phyloP scores from a whole-genome alignment of 2,888 invertebrate genomes.

The Esperia sulphurella region DNA sequence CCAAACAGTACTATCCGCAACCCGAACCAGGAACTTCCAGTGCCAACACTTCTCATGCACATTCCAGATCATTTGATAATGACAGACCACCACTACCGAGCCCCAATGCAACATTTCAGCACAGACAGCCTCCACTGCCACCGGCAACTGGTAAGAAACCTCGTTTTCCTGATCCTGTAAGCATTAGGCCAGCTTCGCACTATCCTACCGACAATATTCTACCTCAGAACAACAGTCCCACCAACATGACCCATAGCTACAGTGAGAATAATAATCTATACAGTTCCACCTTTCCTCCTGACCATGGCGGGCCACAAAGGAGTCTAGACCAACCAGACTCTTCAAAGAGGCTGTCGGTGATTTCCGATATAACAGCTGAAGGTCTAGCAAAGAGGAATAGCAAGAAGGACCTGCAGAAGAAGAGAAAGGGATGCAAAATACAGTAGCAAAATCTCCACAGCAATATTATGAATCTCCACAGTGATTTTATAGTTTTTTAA shows the following conservation, averaged over 20 bases:
- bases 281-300: constrained; percentile 55
- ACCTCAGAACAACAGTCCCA: constrained; percentile 32
- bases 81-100: constrained; percentile 32
- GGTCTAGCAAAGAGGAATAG: constrained; percentile 64
- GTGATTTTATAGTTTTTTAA: no score
- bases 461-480: background rate
- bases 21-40: constrained; percentile 44
- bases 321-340: constrained; percentile 39
- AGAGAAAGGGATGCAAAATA: constrained; percentile 69
- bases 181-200: constrained; percentile 69
- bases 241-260: constrained; percentile 54
- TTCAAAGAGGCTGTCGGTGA: constrained; percentile 63
- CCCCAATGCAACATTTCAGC: constrained; percentile 39
- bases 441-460: constrained; percentile 37
- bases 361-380: constrained; percentile 70
- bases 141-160: constrained; percentile 63
- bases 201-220: constrained; percentile 54
- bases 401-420: constrained; percentile 63
- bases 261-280: constrained; percentile 70
- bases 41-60: constrained; percentile 38
- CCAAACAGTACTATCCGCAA: constrained; percentile 57
- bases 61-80: constrained; percentile 48
- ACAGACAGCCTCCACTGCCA: constrained; percentile 64
- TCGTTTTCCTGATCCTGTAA: constrained; percentile 69
- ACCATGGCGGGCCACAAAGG: constrained; percentile 28